These are phyloP conservation scores for Scartelaos histophorus DNA, from an alignment of 2,113 vertebrate species.

Conservation along the genomic window DNA sequence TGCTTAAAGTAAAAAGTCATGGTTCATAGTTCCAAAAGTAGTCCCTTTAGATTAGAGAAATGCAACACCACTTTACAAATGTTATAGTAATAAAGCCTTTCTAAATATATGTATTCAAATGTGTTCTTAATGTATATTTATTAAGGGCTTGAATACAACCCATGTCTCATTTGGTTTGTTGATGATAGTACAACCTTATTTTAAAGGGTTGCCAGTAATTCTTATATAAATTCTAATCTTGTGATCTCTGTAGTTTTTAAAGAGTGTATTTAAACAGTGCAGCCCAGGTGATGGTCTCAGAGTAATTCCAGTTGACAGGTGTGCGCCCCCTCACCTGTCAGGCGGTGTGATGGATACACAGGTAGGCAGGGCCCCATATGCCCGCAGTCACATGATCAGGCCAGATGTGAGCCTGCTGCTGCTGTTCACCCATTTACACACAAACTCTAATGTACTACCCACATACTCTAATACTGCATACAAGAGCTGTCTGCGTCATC, in stretches of 20 bases:
- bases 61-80: no score
- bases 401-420: conserved; percentile 12
- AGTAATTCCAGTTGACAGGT: conserved; percentile 55
- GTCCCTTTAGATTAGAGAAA: no score
- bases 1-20: no score
- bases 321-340: conserved; percentile 61
- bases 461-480: not conserved
- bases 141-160: no score
- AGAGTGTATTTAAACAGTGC: not conserved
- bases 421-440: conserved; percentile 18
- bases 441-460: not conserved
- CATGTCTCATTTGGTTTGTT: no score
- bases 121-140: no score
- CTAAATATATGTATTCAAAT: no score
- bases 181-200: no score
- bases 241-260: not conserved
- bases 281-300: conserved; percentile 19
- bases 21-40: no score
- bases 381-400: not conserved
- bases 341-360: conserved; percentile 56
- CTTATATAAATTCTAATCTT: not conserved
- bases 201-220: no score
- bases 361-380: conserved; percentile 45
- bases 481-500: conserved; percentile 60
- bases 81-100: no score